A percentile compares a stretch with the other conserved stretches of the same genome.
These are phyloP conservation scores for Dolichotis patagonum DNA, from an alignment of 2,113 vertebrate genomes.

Conservation along the genomic window DNA sequence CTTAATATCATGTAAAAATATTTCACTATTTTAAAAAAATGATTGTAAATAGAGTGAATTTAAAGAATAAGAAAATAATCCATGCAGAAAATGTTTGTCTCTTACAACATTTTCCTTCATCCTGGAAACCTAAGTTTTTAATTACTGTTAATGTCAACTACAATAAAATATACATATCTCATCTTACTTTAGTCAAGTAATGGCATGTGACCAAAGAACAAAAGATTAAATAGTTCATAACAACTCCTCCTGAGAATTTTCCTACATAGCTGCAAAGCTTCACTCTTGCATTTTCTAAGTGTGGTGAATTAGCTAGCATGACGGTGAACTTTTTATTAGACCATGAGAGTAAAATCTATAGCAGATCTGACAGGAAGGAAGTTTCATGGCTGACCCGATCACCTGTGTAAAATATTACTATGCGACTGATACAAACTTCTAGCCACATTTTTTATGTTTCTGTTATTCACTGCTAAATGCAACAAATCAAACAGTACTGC, in stretches of 20 bases:
- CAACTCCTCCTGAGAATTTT: background rate
- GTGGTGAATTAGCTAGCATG: background rate
- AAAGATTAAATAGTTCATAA: background rate
- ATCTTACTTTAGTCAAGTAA: background rate
- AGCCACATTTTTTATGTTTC: background rate
- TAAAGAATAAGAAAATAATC: background rate
- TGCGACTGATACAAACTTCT: background rate
- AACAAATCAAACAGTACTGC: background rate
- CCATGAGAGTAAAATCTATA: background rate
- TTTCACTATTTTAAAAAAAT: background rate
- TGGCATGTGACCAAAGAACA: background rate
- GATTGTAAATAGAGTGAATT: background rate
- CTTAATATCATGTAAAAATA: slow-evolving; percentile 32
- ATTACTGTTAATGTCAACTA: background rate
- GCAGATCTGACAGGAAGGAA: background rate
- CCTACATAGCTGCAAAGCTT: too few species aligned
- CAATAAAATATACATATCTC: background rate
- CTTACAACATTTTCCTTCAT: background rate
- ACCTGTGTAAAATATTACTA: background rate
- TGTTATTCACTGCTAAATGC: background rate
- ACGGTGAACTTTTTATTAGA: background rate
- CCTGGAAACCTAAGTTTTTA: background rate
- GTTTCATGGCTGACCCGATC: background rate
- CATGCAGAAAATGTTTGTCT: background rate
- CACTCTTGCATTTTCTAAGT: background rate